Percentiles rank a stretch among this genome's conserved stretches.
phyloP scores from a whole-genome alignment of 2,113 vertebrate species.

The Callaeas wilsoni region DNA sequence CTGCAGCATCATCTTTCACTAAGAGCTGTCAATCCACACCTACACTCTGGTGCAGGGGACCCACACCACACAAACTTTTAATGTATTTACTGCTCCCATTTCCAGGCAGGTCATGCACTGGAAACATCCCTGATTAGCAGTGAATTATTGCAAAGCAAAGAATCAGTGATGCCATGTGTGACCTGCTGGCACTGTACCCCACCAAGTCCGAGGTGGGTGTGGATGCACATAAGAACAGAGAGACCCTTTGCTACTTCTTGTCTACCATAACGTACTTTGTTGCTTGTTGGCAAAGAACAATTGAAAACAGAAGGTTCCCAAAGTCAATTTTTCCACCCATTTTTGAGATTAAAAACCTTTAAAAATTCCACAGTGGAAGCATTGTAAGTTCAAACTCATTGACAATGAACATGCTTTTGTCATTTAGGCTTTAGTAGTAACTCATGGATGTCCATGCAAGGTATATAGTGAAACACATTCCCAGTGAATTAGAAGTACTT shows the following conservation, averaged over 20 bases:
- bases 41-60: neutral
- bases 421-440: neutral
- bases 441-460: neutral
- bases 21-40: neutral
- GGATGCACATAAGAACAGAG: neutral
- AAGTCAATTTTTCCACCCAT: neutral
- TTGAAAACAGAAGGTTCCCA: neutral
- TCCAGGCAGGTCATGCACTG: neutral
- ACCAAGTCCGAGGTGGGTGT: accelerated
- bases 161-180: neutral
- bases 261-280: accelerated
- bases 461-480: neutral
- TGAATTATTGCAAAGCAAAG: neutral
- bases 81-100: neutral
- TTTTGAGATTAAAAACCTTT: neutral
- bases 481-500: neutral
- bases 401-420: neutral
- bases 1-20: neutral
- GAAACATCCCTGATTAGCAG: accelerated
- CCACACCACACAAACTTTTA: neutral
- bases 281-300: accelerated
- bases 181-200: neutral
- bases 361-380: neutral
- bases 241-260: neutral
- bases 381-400: neutral